A percentile compares a stretch with the other conserved stretches of the same genome.
Conservation (phyloP, 2,797 vertebrate species). For the Saxicola maurus region DNA sequence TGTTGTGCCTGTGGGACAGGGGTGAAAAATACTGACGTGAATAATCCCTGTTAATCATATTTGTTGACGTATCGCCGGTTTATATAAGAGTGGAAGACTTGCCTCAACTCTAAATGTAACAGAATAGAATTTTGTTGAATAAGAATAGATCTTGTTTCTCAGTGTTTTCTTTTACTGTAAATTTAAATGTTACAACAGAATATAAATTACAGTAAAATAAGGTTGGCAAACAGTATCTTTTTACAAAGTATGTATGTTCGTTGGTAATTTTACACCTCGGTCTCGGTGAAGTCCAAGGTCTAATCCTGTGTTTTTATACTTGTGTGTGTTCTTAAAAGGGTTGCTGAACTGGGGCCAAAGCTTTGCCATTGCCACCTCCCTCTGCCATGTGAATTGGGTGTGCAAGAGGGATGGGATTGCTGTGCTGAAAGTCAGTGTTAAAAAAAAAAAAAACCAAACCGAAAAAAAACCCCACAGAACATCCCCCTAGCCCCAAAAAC, state of each 20-base stretch:
- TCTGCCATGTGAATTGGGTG: slow-evolving; percentile 22
- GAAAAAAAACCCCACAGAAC: background rate
- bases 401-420: slow-evolving; percentile 53
- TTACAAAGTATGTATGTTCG: background rate
- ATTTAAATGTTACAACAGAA: slow-evolving; percentile 45
- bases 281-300: background rate
- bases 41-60: background rate
- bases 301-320: slow-evolving; percentile 43
- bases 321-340: slow-evolving; percentile 36
- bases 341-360: slow-evolving; percentile 38
- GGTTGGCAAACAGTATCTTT: slow-evolving; percentile 32
- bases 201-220: slow-evolving; percentile 54
- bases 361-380: background rate
- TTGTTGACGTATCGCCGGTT: background rate
- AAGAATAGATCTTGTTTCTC: slow-evolving; percentile 25
- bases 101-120: background rate
- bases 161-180: slow-evolving; percentile 37
- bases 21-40: slow-evolving; percentile 1
- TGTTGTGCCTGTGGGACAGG: background rate
- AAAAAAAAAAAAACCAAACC: background rate
- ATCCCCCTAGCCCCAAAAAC: background rate
- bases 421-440: slow-evolving; percentile 54
- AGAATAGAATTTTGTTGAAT: slow-evolving; percentile 10
- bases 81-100: background rate
- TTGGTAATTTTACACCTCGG: slow-evolving; percentile 21